Conservation (phyloP, 2,113 vertebrate genomes). For the Vulpes lagopus region DNA sequence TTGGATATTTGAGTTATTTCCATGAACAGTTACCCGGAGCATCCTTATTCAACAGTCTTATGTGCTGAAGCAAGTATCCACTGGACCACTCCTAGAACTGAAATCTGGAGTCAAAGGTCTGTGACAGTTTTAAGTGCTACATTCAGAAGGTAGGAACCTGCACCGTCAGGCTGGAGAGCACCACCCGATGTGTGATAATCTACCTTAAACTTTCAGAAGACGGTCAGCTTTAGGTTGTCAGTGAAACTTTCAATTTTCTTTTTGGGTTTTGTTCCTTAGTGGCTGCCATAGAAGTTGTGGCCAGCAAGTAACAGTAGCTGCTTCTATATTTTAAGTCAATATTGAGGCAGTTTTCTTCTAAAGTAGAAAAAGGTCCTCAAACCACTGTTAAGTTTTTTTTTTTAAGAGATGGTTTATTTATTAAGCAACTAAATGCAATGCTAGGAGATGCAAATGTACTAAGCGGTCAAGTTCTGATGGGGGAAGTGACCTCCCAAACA, state of each 20-base stretch:
- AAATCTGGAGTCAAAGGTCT: background rate
- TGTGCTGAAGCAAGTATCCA: background rate
- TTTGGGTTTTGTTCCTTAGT: background rate
- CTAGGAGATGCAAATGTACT: background rate
- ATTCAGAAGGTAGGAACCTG: background rate
- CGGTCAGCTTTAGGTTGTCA: background rate
- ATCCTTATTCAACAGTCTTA: background rate
- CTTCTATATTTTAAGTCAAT: slow-evolving; percentile 36
- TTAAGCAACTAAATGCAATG: background rate
- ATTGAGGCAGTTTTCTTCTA: background rate
- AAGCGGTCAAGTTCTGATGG: background rate
- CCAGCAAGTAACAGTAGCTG: background rate
- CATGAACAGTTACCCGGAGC: rapidly evolving
- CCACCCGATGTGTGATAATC: background rate
- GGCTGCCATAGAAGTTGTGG: background rate
- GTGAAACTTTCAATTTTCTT: background rate
- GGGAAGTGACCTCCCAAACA: background rate
- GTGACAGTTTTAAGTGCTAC: background rate
- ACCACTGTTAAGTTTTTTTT: background rate
- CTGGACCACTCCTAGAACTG: background rate
- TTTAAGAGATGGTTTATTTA: background rate
- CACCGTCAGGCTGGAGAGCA: background rate
- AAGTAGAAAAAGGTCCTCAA: background rate
- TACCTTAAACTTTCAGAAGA: background rate
- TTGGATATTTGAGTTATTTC: background rate